A percentile compares a stretch with the other conserved stretches of the same genome.
These are phyloP conservation scores for Drosophila nr. perissopoda DNA, from an alignment of 2,888 invertebrate species.

Conservation along the genomic window DNA sequence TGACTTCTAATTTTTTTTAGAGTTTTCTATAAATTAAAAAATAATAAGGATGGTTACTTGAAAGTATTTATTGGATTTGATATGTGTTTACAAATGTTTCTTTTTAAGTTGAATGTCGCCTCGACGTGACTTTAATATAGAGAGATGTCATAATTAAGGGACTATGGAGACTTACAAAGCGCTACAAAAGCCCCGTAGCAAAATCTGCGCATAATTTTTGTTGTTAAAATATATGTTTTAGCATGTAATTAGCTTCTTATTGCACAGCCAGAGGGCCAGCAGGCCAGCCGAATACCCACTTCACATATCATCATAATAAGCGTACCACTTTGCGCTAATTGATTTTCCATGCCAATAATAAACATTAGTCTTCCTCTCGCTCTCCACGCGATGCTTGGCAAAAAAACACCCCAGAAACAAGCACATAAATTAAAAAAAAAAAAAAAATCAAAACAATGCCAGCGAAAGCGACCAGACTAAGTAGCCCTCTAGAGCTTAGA, in stretches of 20 bases:
- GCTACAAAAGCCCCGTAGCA: neutral
- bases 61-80: neutral
- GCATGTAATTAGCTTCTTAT: slow-evolving; percentile 59
- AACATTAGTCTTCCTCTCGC: slow-evolving; percentile 50
- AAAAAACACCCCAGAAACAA: slow-evolving; percentile 20
- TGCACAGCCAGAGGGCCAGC: neutral
- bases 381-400: neutral
- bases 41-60: neutral
- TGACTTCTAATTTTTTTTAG: neutral
- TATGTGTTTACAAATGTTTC: neutral
- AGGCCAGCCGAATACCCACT: neutral
- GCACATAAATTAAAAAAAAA: slow-evolving; percentile 61
- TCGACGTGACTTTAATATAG: neutral
- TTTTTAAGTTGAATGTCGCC: neutral
- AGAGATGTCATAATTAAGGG: neutral
- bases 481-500: slow-evolving; percentile 16
- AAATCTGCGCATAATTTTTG: slow-evolving; percentile 31
- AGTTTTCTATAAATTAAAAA: too few species aligned
- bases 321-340: slow-evolving; percentile 60
- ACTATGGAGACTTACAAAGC: neutral
- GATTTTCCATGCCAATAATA: slow-evolving; percentile 71
- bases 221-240: slow-evolving; percentile 34
- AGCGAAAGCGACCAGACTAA: slow-evolving; percentile 14
- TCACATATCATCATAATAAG: slow-evolving; percentile 28
- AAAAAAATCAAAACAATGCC: slow-evolving; percentile 44